These are phyloP conservation scores for Forbesichthys papilliferus DNA, from an alignment of 2,113 vertebrate genomes.

Conservation along the genomic window DNA sequence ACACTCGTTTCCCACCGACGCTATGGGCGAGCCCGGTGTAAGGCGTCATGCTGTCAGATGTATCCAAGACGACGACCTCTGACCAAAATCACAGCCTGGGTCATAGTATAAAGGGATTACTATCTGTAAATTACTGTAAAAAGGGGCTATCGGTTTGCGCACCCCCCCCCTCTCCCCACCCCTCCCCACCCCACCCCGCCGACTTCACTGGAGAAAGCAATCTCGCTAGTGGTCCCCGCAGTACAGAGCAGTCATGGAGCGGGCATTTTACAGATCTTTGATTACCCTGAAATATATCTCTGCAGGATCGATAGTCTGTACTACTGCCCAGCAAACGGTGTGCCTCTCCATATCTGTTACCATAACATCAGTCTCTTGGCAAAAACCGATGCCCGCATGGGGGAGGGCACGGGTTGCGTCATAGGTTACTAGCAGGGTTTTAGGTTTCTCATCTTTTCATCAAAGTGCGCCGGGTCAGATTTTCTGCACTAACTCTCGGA, in stretches of 20 bases:
- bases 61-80: background rate
- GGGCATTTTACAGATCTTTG: slow-evolving; percentile 70
- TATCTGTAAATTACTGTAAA: slow-evolving; percentile 33
- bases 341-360: slow-evolving; percentile 59
- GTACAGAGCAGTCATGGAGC: slow-evolving; percentile 52
- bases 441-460: slow-evolving; percentile 54
- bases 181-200: slow-evolving; percentile 30
- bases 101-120: background rate
- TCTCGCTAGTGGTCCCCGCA: slow-evolving; percentile 66
- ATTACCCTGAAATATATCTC: slow-evolving; percentile 73
- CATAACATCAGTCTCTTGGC: slow-evolving; percentile 62
- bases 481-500: slow-evolving; percentile 22
- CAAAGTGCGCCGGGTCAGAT: slow-evolving; percentile 30
- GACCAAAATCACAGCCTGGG: slow-evolving; percentile 15
- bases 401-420: slow-evolving; percentile 42
- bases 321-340: slow-evolving; percentile 47
- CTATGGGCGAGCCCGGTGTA: background rate
- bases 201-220: slow-evolving; percentile 62
- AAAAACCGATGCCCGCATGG: slow-evolving; percentile 53
- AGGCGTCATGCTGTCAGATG: slow-evolving; percentile 2
- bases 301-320: slow-evolving; percentile 67
- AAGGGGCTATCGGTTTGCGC: slow-evolving; percentile 51
- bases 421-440: slow-evolving; percentile 35
- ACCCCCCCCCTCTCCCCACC: slow-evolving; percentile 41
- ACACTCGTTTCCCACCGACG: background rate